These are phyloP conservation scores for Sebastes steindachneri DNA, from an alignment of 2,797 vertebrate species.

Conservation along the genomic window DNA sequence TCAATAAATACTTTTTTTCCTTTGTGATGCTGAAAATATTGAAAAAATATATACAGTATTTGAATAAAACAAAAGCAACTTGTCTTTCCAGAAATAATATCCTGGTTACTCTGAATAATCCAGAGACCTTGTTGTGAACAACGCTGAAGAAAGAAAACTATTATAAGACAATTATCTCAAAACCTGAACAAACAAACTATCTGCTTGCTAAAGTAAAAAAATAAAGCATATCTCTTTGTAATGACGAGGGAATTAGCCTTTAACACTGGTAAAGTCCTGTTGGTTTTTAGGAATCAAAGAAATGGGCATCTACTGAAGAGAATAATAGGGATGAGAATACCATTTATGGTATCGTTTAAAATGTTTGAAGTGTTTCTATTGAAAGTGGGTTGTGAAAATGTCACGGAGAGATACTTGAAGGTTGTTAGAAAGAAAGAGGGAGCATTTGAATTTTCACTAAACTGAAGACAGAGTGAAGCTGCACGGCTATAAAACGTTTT, in stretches of 20 bases:
- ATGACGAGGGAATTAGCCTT: neutral
- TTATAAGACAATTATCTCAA: neutral
- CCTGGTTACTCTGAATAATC: neutral
- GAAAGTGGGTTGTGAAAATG: neutral
- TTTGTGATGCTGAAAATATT: neutral
- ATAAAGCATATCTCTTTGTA: neutral
- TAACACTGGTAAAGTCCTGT: neutral
- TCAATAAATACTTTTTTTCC: neutral
- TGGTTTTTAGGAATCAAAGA: neutral
- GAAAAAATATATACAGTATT: neutral
- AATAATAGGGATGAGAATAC: neutral
- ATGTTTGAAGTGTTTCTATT: neutral
- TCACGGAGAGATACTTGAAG: neutral
- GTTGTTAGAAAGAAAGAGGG: neutral
- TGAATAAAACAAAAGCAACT: neutral
- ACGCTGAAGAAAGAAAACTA: neutral
- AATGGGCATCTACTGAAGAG: neutral
- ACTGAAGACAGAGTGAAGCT: neutral
- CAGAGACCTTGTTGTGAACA: neutral
- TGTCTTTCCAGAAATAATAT: neutral
- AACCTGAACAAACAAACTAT: neutral
- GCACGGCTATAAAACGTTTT: neutral
- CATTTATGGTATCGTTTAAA: neutral
- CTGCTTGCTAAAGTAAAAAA: neutral
- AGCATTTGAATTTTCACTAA: neutral